A percentile compares a stretch with the other conserved stretches of the same genome.
Conservation (phyloP, 2,797 vertebrate species). For the Labeo calbasu region DNA sequence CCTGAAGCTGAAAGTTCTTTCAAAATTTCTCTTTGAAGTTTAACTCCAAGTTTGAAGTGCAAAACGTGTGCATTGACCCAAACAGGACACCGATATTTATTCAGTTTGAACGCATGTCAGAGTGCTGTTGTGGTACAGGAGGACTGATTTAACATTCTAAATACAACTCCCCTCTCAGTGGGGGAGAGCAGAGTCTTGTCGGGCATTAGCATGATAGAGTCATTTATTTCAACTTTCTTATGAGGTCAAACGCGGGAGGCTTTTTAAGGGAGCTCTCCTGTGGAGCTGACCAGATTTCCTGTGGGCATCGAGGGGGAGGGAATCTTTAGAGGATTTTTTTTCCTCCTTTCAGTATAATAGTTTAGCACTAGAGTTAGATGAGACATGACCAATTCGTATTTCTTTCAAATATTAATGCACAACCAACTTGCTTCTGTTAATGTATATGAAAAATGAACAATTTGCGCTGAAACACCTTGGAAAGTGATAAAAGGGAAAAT, state of each 20-base stretch:
- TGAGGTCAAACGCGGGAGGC: slow-evolving; percentile 62
- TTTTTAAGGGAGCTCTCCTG: slow-evolving; percentile 55
- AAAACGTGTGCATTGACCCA: slow-evolving; percentile 44
- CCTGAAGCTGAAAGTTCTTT: slow-evolving; percentile 7
- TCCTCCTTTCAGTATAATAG: not conserved
- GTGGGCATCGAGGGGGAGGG: slow-evolving; percentile 55
- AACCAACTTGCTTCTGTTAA: not conserved
- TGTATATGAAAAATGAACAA: not conserved
- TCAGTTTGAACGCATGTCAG: slow-evolving; percentile 51
- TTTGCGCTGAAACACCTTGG: not conserved
- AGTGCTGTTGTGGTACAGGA: slow-evolving; percentile 33
- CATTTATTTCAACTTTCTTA: slow-evolving; percentile 65
- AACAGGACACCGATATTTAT: slow-evolving; percentile 41
- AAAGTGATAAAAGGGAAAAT: slow-evolving; percentile 38
- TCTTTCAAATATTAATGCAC: not conserved
- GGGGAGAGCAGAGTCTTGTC: slow-evolving; percentile 53
- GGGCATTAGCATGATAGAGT: slow-evolving; percentile 63
- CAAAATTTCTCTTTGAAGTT: slow-evolving; percentile 21
- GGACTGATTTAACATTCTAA: slow-evolving; percentile 58
- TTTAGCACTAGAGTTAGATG: not conserved
- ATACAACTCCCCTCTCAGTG: slow-evolving; percentile 43
- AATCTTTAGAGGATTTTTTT: slow-evolving; percentile 59
- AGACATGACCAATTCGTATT: not conserved
- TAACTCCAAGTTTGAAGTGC: slow-evolving; percentile 23
- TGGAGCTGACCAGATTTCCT: slow-evolving; percentile 59